Evolutionary conservation across 2,888 invertebrate species (phyloP), one percentile per base, ranked within the genome.

Genomic region (Coenonympha arcania): DNA sequence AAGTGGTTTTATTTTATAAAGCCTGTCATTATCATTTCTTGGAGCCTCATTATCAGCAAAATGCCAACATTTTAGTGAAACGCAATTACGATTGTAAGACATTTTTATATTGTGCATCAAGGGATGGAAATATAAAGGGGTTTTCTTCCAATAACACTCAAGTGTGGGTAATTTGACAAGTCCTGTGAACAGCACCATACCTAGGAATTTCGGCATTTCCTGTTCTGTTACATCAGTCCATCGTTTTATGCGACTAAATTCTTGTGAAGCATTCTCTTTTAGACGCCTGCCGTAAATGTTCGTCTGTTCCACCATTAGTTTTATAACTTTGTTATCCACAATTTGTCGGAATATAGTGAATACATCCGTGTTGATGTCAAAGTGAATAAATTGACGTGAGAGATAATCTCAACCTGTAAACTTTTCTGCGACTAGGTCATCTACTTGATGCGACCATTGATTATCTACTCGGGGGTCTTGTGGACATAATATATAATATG

Each of bases 51-150:
- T 58, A 47, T 60, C 55, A 11, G 31, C 51, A 44, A 61, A 61
- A 39, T 61, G 59, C 61, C 59, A 61, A 39, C 57, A 58, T 24
- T 50, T 39, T 20, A 59, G 47, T 24, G 59, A 50, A 33, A 42
- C 18, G 9, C 16, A 19, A 45, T 59, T 58, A 24, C 61, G 36
- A 45, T 57, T 55, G 42, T 61, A 61, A 0, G 55, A 59, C 58
- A 61, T 61, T 26, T 51, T 41, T 37, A 55, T 50, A 6, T 50
- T 40, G 41, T 58, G 57, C 37, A 57, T 41, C 13, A 58, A 40
- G 13, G 58, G 57, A 52, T 59, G 52, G 20, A 50, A 56, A 34
- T 39, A 57, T 22, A 39, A 11, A 22, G 34, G 34, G 48, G 56
- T 56, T 42, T 33, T 39, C 37, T 60, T 60, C 56, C 60, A 58